Conservation (phyloP, 2,113 vertebrate genomes). For the Sula dactylatra region DNA sequence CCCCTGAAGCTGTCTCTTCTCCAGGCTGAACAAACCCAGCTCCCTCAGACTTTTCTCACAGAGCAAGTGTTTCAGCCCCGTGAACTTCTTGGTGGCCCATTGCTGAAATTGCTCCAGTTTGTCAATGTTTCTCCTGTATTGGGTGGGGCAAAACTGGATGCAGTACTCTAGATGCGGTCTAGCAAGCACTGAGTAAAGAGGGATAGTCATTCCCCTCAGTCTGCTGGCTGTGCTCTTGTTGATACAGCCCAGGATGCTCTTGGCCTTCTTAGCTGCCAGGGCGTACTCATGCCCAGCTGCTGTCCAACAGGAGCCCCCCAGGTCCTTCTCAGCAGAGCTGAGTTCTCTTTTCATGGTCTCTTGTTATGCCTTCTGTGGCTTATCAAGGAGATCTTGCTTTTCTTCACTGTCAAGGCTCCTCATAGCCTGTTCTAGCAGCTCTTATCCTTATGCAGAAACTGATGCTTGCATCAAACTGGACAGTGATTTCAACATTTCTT, state of each 20-base stretch:
- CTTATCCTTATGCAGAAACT: not conserved
- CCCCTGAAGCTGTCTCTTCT: not conserved
- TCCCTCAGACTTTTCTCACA: not conserved
- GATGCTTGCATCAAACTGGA: not conserved
- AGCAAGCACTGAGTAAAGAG: not conserved
- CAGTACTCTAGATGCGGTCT: not conserved
- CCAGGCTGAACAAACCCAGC: not conserved
- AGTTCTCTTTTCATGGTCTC: not conserved
- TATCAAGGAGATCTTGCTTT: not conserved
- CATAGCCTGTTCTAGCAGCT: not conserved
- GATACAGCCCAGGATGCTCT: not conserved
- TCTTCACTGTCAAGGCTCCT: not conserved
- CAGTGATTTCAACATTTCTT: not conserved
- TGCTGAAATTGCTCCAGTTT: not conserved
- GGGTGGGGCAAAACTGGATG: not conserved
- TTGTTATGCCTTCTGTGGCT: not conserved
- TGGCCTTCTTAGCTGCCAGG: not conserved
- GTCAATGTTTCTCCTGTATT: not conserved
- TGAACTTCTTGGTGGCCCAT: not conserved
- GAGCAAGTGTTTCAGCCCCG: not conserved
- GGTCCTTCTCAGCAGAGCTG: not conserved
- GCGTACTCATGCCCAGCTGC: not conserved
- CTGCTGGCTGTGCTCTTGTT: not conserved
- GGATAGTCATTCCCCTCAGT: not conserved
- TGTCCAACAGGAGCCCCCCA: not conserved